Percentiles rank a stretch among this genome's conserved stretches.
These are phyloP conservation scores for Andrena cerasifolii DNA, from an alignment of 1,140 invertebrate species.

Conservation along the genomic window DNA sequence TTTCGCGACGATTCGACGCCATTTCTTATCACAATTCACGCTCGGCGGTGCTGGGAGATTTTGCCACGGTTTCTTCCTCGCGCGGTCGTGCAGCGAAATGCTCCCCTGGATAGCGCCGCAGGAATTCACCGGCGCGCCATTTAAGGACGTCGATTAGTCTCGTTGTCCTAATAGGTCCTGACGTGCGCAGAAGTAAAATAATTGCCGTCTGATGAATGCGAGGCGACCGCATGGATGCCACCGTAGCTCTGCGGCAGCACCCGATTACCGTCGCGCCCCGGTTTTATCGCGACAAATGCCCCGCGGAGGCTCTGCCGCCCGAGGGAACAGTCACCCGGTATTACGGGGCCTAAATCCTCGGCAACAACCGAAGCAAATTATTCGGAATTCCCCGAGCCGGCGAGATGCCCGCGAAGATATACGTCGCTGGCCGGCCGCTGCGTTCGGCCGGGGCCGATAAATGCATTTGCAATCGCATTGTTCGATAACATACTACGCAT, in stretches of 20 bases:
- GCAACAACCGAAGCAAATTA: conserved; percentile 63
- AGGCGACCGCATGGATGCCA: conserved; percentile 42
- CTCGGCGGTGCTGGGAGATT: background rate
- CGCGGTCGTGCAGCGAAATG: background rate
- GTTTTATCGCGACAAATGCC: conserved; percentile 53
- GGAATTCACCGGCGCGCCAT: conserved; percentile 52
- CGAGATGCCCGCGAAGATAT: conserved; percentile 63
- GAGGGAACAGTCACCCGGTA: conserved; percentile 36
- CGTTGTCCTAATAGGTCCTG: conserved; percentile 56
- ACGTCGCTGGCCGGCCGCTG: conserved; percentile 16
- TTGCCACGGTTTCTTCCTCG: conserved; percentile 21
- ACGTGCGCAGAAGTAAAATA: conserved; percentile 56
- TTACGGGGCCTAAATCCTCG: conserved; percentile 51
- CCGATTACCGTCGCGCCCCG: conserved; percentile 7
- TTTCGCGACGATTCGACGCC: background rate
- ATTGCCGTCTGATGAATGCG: conserved; percentile 55
- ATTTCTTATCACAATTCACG: conserved; percentile 28
- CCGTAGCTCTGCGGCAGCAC: background rate
- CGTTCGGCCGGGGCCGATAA: conserved; percentile 52
- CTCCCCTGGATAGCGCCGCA: conserved; percentile 1
- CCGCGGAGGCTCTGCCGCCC: background rate
- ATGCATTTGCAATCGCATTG: conserved; percentile 64
- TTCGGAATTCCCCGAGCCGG: conserved; percentile 59
- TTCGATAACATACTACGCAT: conserved; percentile 61
- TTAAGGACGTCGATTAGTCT: conserved; percentile 63